Conservation (phyloP, 1,140 invertebrate genomes). For the Globodera ellingtonae region DNA sequence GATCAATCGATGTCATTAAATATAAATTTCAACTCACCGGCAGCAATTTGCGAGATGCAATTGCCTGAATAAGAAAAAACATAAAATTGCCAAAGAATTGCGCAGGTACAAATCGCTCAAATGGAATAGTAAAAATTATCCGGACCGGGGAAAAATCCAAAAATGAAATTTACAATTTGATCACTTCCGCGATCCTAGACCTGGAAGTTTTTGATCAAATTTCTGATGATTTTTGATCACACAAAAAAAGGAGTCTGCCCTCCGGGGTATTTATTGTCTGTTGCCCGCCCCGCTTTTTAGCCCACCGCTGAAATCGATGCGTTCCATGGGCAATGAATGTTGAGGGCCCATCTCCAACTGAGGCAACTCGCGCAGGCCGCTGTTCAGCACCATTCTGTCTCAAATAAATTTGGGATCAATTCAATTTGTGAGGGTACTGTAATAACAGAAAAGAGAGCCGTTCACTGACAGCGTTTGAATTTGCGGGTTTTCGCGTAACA, state of each 20-base stretch:
- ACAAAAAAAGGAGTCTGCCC: too few species aligned
- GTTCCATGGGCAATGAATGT: constrained; percentile 42
- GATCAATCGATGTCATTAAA: too few species aligned
- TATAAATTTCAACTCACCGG: neutral
- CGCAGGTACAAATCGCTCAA: neutral
- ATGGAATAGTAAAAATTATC: too few species aligned
- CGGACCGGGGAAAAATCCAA: too few species aligned
- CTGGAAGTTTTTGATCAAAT: too few species aligned
- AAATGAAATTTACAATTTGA: too few species aligned
- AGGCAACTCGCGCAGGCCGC: constrained; percentile 41
- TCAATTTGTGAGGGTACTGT: constrained; percentile 18
- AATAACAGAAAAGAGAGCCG: neutral
- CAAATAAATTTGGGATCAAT: neutral
- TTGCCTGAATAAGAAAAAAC: constrained; percentile 34
- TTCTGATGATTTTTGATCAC: too few species aligned
- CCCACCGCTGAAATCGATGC: constrained; percentile 38
- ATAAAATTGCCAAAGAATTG: too few species aligned
- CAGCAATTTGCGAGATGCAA: constrained; percentile 30
- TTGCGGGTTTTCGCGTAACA: constrained; percentile 33
- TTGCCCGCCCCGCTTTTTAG: too few species aligned
- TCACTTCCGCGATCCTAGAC: too few species aligned
- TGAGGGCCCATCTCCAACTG: constrained; percentile 33
- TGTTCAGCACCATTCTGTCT: constrained; percentile 41
- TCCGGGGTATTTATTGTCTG: too few species aligned
- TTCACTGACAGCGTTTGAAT: constrained; percentile 44